Evolutionary conservation across 2,113 vertebrate genomes (phyloP), one percentile per base, ranked within the genome.

Genomic region (Lagopus muta): DNA sequence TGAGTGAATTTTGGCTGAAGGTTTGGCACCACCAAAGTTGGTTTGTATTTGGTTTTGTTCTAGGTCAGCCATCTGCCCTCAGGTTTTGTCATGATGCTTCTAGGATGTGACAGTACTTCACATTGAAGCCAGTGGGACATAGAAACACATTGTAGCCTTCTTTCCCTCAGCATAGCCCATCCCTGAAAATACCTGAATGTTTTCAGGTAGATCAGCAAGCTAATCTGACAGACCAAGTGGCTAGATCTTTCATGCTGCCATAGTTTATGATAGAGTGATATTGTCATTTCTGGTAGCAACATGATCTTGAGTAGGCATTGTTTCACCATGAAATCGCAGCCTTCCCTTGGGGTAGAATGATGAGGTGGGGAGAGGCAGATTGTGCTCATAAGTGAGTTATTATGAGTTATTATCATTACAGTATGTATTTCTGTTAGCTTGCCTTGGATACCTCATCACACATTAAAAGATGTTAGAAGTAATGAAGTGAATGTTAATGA

Each of bases 31-130:
- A 47, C 32, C 45, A 80, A 45, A 25, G 14, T 88, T 94, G 82
- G 45, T 57, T 71, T 74, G 14, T 82, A 13, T 73, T 86, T 84
- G 30, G 11, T 58, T 45, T 60, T 89, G 45, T 88, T 91, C 64
- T 66, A 91, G 75, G 75, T 67, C 89, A 89, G 88, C 60, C 92
- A 95, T 30, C 81, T 88, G n/a, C 82, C 79, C 75, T 94, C 50
- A 64, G 64, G 27, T 21, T 82, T 73, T 66, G 54, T 76, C 64
- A 86, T 1, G 8, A 60, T n/a, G 12, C 45, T 91, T 34, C 11
- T 73, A 85, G 34, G 67, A 86, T 88, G 36, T 72, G 76, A 36
- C 80, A 88, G 65, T 94, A 77, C 60, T 21, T 93, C 50, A 71
- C 16, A 11, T 55, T 77, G 69, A 28, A 90, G 32, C 32, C 60